These are phyloP conservation scores for Oenanthe melanoleuca DNA, from an alignment of 2,113 vertebrate genomes.

Conservation along the genomic window DNA sequence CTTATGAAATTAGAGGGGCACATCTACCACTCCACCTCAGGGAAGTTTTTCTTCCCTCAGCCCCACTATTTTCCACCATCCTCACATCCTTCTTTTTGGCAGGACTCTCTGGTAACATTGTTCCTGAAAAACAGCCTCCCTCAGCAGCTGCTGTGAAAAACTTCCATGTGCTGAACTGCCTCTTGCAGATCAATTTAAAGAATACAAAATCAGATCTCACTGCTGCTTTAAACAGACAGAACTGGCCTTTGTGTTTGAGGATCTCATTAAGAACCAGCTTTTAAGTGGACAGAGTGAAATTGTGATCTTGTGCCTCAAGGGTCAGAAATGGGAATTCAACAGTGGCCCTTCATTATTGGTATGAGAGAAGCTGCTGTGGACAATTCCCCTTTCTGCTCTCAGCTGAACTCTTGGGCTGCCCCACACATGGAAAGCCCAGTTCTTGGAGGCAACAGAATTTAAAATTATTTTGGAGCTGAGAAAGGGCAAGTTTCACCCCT, in stretches of 20 bases:
- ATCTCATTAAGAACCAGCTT: constrained; percentile 2
- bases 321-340: neutral
- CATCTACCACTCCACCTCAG: neutral
- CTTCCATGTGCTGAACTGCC: neutral
- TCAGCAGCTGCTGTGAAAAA: neutral
- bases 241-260: neutral
- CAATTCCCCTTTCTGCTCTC: neutral
- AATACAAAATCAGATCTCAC: neutral
- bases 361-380: neutral
- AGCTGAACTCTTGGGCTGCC: neutral
- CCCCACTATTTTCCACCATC: neutral
- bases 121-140: neutral
- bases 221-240: neutral
- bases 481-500: neutral
- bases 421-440: neutral
- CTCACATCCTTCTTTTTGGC: neutral
- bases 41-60: neutral
- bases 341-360: neutral
- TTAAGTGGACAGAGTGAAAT: neutral
- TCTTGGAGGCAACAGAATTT: neutral
- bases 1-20: neutral
- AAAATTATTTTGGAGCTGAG: neutral
- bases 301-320: neutral
- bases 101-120: neutral
- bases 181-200: neutral